phyloP scores from a whole-genome alignment of 2,797 vertebrate genomes.

The Dallia pectoralis region DNA sequence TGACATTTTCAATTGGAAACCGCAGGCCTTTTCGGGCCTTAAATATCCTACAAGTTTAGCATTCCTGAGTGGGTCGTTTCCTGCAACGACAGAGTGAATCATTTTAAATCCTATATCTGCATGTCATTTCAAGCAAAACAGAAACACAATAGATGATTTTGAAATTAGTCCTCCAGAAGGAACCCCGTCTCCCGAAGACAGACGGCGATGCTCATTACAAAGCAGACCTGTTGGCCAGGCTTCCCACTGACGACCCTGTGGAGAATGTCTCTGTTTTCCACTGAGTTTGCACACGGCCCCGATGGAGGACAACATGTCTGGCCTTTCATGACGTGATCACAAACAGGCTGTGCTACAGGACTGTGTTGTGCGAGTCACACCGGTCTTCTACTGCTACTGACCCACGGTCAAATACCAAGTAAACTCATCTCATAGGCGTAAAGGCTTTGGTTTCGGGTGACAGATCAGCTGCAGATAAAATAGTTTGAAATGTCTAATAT shows the following conservation, averaged over 20 bases:
- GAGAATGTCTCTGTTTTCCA: constrained; percentile 14
- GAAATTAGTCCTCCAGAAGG: background rate
- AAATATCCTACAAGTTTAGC: too few relatives aligned
- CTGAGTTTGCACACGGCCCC: constrained; percentile 1
- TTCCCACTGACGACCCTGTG: constrained; percentile 7
- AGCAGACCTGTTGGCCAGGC: constrained; percentile 7
- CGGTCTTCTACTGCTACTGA: background rate
- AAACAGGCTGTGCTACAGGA: background rate
- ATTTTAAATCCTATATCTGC: too few relatives aligned
- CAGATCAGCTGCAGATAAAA: background rate
- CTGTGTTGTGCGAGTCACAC: background rate
- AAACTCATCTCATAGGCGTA: background rate
- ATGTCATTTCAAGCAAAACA: background rate
- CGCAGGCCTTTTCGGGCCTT: too few relatives aligned
- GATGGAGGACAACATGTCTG: background rate
- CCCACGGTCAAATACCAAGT: background rate
- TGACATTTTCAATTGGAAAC: too few relatives aligned
- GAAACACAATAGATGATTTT: background rate
- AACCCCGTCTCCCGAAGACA: constrained; percentile 9
- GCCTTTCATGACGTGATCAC: background rate
- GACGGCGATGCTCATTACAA: constrained; percentile 12
- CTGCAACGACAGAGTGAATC: too few relatives aligned
- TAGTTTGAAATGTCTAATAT: background rate
- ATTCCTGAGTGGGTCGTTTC: too few relatives aligned
- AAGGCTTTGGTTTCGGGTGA: background rate